These are phyloP conservation scores for Diarsia mendica DNA, from an alignment of 2,888 invertebrate genomes.

Conservation along the genomic window DNA sequence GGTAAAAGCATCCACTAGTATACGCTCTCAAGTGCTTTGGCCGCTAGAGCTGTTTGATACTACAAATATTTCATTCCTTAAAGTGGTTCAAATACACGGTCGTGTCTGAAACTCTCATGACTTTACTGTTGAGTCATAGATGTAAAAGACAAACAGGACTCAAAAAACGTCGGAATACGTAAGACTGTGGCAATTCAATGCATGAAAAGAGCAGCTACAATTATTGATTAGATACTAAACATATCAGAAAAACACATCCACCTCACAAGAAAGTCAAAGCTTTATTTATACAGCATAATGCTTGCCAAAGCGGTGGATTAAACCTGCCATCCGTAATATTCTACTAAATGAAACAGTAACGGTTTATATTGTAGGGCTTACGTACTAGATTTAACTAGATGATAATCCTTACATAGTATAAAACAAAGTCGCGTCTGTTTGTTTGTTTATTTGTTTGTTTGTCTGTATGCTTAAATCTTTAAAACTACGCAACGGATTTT, in stretches of 20 bases:
- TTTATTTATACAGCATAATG: neutral
- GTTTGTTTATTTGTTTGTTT: no score
- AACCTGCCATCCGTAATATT: neutral
- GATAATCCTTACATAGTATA: no score
- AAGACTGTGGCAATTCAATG: neutral
- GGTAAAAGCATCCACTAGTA: neutral
- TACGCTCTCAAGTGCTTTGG: neutral
- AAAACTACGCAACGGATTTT: no score
- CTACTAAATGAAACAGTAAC: neutral
- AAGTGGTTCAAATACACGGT: neutral
- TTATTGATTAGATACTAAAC: neutral
- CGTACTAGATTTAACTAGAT: no score
- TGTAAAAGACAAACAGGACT: neutral
- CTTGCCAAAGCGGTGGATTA: neutral
- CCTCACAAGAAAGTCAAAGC: neutral
- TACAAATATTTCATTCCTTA: slow-evolving; percentile 1
- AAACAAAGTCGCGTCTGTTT: no score
- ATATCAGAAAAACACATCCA: neutral
- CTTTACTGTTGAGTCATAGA: neutral
- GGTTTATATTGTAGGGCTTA: neutral
- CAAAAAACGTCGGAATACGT: neutral
- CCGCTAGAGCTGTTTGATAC: neutral
- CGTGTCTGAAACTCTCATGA: no score
- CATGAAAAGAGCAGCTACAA: neutral
- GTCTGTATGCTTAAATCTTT: no score